Base-by-base conservation (phyloP, 2,888 invertebrate genomes). In the Dynastes maya region DNA sequence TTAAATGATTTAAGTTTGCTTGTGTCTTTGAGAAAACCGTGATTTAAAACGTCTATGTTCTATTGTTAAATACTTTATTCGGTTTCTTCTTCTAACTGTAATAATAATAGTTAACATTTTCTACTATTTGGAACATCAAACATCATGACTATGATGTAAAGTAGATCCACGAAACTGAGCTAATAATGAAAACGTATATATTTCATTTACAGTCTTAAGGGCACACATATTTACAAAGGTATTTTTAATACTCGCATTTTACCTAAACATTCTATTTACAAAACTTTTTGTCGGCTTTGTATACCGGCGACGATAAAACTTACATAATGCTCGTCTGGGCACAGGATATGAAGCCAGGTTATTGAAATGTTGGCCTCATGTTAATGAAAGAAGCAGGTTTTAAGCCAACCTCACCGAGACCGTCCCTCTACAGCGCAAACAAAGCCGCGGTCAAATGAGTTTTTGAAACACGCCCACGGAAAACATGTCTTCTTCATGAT, bases 391-490 rank as follows among this genome's bases (percentile, higher is more conserved):
- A 86, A 87, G 68, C 68, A 86, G 85, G 85, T 87, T 87, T 84
- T 87, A 87, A 87, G 86, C 87, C 83, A 81, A 78, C 80, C 82
- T 80, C 79, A 80, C 83, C 82, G 79, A 78, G 81, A 67, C 80
- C 80, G 77, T 81, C 81, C 80, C 82, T 81, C 80, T 80, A 82
- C 83, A 79, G 65, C 65, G 84, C 83, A 87, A 86, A 87, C 87
- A 87, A 86, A 85, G 85, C 85, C 83, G 83, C 83, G 87, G 86
- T 86, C 86, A 88, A 87, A 88, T 88, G 88, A 88, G 87, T 88
- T 88, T 88, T 87, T 86, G 85, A 85, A 82, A 82, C 82, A 80
- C 82, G 82, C 83, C 83, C 79, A 80, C 27, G 58, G 77, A 81
- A 80, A 81, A 82, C 83, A 81, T 82, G 81, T 83, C 81, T 82